Base-by-base conservation (phyloP, 2,113 vertebrate genomes). In the Petroica traversi region DNA sequence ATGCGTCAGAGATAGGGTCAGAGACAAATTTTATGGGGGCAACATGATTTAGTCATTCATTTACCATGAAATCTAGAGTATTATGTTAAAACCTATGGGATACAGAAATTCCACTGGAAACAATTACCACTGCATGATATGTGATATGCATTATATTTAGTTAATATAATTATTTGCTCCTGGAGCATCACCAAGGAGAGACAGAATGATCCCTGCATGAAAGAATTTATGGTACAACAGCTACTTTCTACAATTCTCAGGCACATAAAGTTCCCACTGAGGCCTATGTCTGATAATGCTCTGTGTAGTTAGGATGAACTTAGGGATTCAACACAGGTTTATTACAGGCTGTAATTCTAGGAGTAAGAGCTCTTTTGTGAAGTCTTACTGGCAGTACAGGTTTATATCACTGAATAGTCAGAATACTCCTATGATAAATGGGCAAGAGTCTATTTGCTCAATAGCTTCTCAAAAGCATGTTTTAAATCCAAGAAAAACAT, bases 151-250 rank as follows among this genome's bases (percentile, higher is more conserved):
- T 88, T 92, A 81, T 90, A 83, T 83, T 88, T 83, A 83, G 67
- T 88, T 95, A 90, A 94, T 74, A 77, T 64, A 92, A 96, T 94
- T 94, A 92, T 92, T 94, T 93, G 68, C 51, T 96, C 75, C 75
- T 92, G 59, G 36, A 94, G 48, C 73, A 74, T 66, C 89, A 94
- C 43, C 75, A 95, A 94, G 59, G 74, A 88, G 79, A 86, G 75
- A 69, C 14, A 46, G 75, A 94, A 92, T 20, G 57, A 92, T 92
- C 72, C 75, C 88, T 88, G 63, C 72, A 67, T 67, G 75, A 88
- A 93, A 75, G 79, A 95, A 95, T 96, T 96, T 95, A 83, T 93
- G 72, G 40, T 81, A 85, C 68, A 88, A 77, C 36, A 90, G 85
- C 82, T 88, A 94, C 43, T 83, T 93, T 80, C 59, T 69, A 46